Evolutionary conservation across 2,797 vertebrate species (phyloP), one percentile per base, ranked within the genome.

Genomic region (Enteromius thamalakanensis): DNA sequence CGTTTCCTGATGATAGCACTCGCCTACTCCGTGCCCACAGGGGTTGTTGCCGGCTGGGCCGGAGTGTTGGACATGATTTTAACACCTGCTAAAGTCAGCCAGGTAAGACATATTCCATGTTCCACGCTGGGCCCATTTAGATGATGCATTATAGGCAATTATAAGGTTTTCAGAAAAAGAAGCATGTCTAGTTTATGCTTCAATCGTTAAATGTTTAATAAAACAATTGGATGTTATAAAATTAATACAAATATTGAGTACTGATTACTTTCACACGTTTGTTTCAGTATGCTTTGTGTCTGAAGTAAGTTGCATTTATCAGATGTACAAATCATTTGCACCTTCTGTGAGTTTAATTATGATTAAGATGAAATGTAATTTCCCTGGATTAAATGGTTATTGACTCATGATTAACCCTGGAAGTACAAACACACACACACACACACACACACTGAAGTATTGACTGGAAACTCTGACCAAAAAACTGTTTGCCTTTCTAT

Each of bases 1-100:
- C 94, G 97, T 53, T 99, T 99, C 94, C 92, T 99, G 94, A 98
- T 99, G 97, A 96, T 99, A 76, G 97, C 96, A 1, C 91, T 99
- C 91, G 98, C 98, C 37, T 99, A 98, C 86, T 96, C 97, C 0
- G 96, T 99, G 89, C 97, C 98, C 40, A 93, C 97, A 69, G 98
- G 98, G 84, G 96, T 99, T 88, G 93, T 97, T 60, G 95, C 96
- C 8, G 97, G 98, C 87, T 99, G 97, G 98, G 91, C 95, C 6
- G 98, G 98, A 83, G 97, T 99, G 82, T 91, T 99, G 87, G 97
- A 99, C 92, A 96, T 98, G 94, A 96, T 99, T 91, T 93, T 99
- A 82, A 97, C 97, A 1, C 98, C 97, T 10, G 94, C 94, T 72
- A 96, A 96, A 58, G 95, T 99, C 85, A 98, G 94, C 89, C 98